Conservation (phyloP, 2,888 invertebrate genomes). For the Hedya salicella region DNA sequence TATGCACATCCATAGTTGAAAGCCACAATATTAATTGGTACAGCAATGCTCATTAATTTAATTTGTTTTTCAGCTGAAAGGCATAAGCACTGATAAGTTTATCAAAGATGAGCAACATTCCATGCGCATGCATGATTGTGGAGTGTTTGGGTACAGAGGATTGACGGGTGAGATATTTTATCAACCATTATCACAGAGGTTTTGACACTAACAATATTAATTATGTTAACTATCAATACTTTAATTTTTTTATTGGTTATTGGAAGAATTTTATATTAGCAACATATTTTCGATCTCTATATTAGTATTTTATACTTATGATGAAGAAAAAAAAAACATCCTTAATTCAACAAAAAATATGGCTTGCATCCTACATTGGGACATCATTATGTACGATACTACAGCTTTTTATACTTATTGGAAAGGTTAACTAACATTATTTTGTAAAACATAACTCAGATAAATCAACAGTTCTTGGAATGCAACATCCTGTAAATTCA, state of each 20-base stretch:
- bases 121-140: slow-evolving; percentile 89
- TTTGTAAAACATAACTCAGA: neutral
- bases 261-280: no score
- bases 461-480: neutral
- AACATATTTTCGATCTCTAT: no score
- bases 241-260: no score
- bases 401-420: neutral
- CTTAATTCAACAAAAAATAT: no score
- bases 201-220: neutral
- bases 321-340: no score
- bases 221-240: neutral
- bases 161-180: slow-evolving; percentile 85
- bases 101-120: slow-evolving; percentile 90
- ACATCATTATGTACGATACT: no score
- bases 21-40: no score
- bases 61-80: slow-evolving; percentile 83
- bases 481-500: neutral
- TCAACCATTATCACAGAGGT: neutral
- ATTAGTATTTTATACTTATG: no score
- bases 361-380: no score
- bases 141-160: slow-evolving; percentile 90
- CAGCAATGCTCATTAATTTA: neutral
- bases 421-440: no score
- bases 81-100: slow-evolving; percentile 91
- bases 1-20: no score